phyloP scores from a whole-genome alignment of 2,113 vertebrate genomes.

The Isichthys henryi region DNA sequence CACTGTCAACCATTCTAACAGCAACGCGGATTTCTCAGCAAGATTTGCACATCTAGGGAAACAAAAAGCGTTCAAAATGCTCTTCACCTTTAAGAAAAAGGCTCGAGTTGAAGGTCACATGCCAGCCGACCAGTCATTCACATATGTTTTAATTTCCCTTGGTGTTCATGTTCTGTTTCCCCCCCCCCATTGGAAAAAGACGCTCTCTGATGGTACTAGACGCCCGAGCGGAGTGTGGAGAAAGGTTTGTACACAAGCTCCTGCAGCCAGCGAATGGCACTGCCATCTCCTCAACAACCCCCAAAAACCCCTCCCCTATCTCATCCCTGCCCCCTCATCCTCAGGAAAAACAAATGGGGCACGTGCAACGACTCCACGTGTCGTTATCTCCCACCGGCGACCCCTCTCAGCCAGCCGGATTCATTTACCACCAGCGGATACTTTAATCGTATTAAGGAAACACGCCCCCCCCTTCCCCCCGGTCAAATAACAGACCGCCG shows the following conservation, averaged over 20 bases:
- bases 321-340: background rate
- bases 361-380: background rate
- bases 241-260: constrained; percentile 80
- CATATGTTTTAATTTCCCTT: constrained; percentile 2
- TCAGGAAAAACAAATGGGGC: background rate
- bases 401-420: background rate
- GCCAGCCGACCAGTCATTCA: background rate
- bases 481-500: background rate
- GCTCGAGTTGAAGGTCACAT: background rate
- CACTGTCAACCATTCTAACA: background rate
- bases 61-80: background rate
- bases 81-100: background rate
- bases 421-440: background rate
- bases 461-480: background rate
- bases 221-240: constrained; percentile 91
- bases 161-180: constrained; percentile 57
- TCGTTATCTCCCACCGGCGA: background rate
- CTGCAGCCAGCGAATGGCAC: background rate
- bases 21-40: background rate
- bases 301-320: background rate
- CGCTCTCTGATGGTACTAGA: constrained; percentile 64
- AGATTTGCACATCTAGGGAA: background rate
- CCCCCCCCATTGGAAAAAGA: constrained; percentile 67
- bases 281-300: background rate
- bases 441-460: background rate